Evolutionary conservation across 2,888 invertebrate species (phyloP).

Genomic region (Callosobruchus maculatus): DNA sequence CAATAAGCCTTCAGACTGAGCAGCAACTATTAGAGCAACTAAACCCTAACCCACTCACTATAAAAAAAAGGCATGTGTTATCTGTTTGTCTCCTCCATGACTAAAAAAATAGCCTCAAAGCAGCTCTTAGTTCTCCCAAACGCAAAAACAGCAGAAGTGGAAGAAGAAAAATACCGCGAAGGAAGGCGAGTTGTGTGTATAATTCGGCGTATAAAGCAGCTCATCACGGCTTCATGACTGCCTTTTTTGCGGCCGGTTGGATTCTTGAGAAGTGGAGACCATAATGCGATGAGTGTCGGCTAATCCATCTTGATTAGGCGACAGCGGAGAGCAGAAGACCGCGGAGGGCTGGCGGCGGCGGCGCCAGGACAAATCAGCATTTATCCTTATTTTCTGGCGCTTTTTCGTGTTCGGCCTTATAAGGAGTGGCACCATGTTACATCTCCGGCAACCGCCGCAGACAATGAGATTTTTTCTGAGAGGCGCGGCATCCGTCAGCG

Average conservation of each 20-base stretch:
- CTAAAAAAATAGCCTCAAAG: too few species aligned
- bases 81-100: too few species aligned
- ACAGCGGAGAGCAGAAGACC: not conserved
- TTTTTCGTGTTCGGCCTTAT: not conserved
- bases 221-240: not conserved
- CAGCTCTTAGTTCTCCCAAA: too few species aligned
- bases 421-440: not conserved
- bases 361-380: not conserved
- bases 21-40: too few species aligned
- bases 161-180: too few species aligned
- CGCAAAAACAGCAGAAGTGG: too few species aligned
- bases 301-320: not conserved
- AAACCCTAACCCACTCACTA: too few species aligned
- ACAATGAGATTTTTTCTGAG: not conserved
- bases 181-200: not conserved
- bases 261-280: not conserved
- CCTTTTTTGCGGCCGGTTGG: not conserved
- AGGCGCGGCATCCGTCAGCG: not conserved
- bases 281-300: not conserved
- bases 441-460: not conserved
- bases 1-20: too few species aligned
- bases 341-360: too few species aligned
- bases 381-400: not conserved
- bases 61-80: too few species aligned
- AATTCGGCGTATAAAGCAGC: not conserved